Evolutionary conservation across 2,797 vertebrate genomes (phyloP), one percentile per base, ranked within the genome.

Genomic region (Halcyon chelicuti): DNA sequence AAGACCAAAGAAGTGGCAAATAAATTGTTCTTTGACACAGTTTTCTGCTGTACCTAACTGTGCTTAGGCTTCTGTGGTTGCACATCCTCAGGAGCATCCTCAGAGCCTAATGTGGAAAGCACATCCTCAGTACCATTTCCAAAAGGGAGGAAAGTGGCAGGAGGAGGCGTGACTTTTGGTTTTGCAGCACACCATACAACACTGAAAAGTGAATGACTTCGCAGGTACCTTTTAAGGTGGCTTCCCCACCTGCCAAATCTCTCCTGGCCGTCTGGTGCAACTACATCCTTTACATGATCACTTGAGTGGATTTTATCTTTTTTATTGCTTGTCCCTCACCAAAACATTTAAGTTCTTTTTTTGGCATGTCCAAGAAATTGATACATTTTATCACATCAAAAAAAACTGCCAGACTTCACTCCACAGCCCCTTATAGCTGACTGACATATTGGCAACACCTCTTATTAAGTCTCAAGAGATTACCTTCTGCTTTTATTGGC

Each of bases 41-140:
- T 54, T 87, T 89, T 93, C 22, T 78, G 40, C 44, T 58, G 18
- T 46, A 44, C 8, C 21, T 31, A 61, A 12, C 31, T 61, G 31
- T 66, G 20, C 20, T 39, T 71, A 28, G 16, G 3, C 21, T 33
- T 67, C 61, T 66, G 60, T 2, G 1, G 29, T 47, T 73, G 49
- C 67, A n/a, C 44, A 44, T 49, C 25, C 54, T 67, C 57, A 44
- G 46, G 46, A 60, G 26, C 21, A 8, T 16, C 9, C 16, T 54
- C 2, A 0, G 60, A 57, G 5, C 33, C 40, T 57, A 33, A 14
- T 0, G 0, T 20, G 40, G 35, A 82, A 86, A 31, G 14, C 31
- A 39, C 5, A 3, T 74, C 49, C 65, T 47, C 62, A 37, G 35
- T 33, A 52, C 35, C 33, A 12, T 42, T 84, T 81, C 76, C 61